These are phyloP conservation scores for Macrotrachela quadricornifera DNA, from an alignment of 1,140 invertebrate genomes.

Conservation along the genomic window DNA sequence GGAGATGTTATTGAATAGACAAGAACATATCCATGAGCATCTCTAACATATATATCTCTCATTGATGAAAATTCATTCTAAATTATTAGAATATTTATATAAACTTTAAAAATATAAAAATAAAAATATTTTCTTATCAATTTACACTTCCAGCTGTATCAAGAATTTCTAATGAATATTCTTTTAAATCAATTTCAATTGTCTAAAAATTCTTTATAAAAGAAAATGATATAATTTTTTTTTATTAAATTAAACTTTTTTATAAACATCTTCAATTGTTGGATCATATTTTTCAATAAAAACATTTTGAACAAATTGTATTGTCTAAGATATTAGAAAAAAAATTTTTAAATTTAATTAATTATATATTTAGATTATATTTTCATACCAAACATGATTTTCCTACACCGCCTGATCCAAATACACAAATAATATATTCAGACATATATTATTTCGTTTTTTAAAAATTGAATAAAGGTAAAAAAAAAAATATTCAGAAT, in stretches of 20 bases:
- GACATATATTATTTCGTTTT: slow-evolving; percentile 43
- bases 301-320: slow-evolving; percentile 92
- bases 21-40: slow-evolving; percentile 68
- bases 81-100: too few relatives aligned
- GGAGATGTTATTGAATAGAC: slow-evolving; percentile 43
- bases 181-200: slow-evolving; percentile 92
- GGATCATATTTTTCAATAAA: slow-evolving; percentile 99
- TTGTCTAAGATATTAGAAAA: slow-evolving; percentile 36
- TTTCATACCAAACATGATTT: slow-evolving; percentile 39
- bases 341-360: neutral
- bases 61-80: slow-evolving; percentile 66
- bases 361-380: neutral
- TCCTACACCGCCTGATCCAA: slow-evolving; percentile 92
- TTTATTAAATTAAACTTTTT: slow-evolving; percentile 42
- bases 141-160: slow-evolving; percentile 75
- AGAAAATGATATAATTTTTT: too few relatives aligned
- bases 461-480: too few relatives aligned
- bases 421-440: slow-evolving; percentile 96
- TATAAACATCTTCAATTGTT: slow-evolving; percentile 92
- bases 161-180: slow-evolving; percentile 92
- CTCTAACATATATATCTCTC: slow-evolving; percentile 40
- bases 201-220: neutral
- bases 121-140: too few relatives aligned
- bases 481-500: too few relatives aligned
- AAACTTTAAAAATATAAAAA: too few relatives aligned